Conservation (phyloP, 2,888 invertebrate species). For the Drosophila recens region DNA sequence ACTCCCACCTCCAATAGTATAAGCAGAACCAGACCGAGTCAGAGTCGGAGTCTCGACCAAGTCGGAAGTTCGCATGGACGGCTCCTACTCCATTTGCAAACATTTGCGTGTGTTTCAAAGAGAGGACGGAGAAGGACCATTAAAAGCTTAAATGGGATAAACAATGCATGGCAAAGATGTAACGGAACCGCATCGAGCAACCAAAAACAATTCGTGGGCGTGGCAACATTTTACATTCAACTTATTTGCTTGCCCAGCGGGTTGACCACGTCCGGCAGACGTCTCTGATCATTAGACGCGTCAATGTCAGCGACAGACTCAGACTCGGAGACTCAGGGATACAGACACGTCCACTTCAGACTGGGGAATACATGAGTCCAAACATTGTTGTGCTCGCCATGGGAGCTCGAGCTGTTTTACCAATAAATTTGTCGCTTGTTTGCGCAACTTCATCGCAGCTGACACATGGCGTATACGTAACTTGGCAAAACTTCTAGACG, state of each 20-base stretch:
- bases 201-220: slow-evolving; percentile 35
- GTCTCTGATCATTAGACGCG: slow-evolving; percentile 66
- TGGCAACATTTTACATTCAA: slow-evolving; percentile 33
- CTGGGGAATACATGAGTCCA: slow-evolving; percentile 30
- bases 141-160: slow-evolving; percentile 71
- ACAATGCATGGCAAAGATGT: slow-evolving; percentile 53
- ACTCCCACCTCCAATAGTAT: too few species aligned
- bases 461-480: slow-evolving; percentile 65
- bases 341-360: slow-evolving; percentile 45
- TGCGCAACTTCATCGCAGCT: slow-evolving; percentile 44
- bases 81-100: slow-evolving; percentile 39
- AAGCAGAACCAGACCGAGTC: slow-evolving; percentile 19
- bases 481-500: slow-evolving; percentile 29
- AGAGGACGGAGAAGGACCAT: slow-evolving; percentile 35
- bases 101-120: slow-evolving; percentile 22
- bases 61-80: slow-evolving; percentile 61
- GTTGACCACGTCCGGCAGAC: slow-evolving; percentile 25
- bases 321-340: slow-evolving; percentile 10
- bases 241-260: slow-evolving; percentile 32
- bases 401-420: slow-evolving; percentile 44
- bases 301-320: slow-evolving; percentile 61
- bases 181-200: slow-evolving; percentile 41
- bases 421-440: slow-evolving; percentile 72
- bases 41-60: slow-evolving; percentile 16
- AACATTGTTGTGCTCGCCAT: slow-evolving; percentile 47